These are phyloP conservation scores for Leptosomus discolor DNA, from an alignment of 2,113 vertebrate species.

Conservation along the genomic window DNA sequence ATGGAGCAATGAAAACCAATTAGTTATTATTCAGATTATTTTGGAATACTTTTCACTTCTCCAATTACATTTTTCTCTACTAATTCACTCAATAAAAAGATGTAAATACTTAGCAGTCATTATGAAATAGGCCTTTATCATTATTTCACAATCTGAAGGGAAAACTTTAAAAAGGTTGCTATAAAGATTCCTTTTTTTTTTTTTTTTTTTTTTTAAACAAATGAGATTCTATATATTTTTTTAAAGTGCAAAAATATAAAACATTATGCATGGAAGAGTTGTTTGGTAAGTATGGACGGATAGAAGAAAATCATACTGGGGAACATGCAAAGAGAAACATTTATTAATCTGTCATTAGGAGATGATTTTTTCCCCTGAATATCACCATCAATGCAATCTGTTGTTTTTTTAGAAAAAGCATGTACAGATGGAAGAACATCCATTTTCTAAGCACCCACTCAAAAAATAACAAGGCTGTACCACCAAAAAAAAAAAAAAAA, in stretches of 20 bases:
- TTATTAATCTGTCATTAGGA: not conserved
- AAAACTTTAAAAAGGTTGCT: not conserved
- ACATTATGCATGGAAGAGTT: not conserved
- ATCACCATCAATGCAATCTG: conserved; percentile 17
- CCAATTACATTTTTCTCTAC: not conserved
- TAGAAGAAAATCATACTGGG: not conserved
- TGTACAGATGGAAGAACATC: conserved; percentile 39
- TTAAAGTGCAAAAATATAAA: not conserved
- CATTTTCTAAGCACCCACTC: not conserved
- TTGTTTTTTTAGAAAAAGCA: conserved; percentile 5
- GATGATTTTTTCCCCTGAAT: not conserved
- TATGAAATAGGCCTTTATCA: not conserved
- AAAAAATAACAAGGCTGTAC: not conserved
- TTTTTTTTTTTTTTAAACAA: not conserved
- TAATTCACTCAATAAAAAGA: not conserved
- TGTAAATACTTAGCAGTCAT: not conserved
- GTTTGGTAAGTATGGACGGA: not conserved
- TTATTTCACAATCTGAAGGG: not conserved
- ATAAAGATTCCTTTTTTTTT: not conserved
- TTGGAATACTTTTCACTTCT: not conserved
- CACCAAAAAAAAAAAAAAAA: not conserved
- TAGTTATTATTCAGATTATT: conserved; percentile 35
- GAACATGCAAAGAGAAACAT: not conserved
- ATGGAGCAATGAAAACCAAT: not conserved
- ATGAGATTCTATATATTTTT: not conserved